These are phyloP conservation scores for Meteorus colon DNA, from an alignment of 2,888 invertebrate genomes.

Conservation along the genomic window DNA sequence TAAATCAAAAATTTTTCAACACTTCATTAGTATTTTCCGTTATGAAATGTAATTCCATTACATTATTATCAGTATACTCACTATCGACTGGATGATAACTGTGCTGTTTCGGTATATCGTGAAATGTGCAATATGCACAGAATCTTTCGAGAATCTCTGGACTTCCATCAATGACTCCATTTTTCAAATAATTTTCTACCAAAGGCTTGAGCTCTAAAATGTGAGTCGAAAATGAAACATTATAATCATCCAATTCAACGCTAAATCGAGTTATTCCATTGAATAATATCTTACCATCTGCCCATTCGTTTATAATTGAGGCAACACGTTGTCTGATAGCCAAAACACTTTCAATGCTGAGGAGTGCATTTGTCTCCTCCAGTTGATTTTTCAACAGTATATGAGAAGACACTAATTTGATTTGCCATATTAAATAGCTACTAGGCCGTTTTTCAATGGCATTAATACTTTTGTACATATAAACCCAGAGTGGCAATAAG, in stretches of 20 bases:
- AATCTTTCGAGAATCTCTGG: conserved; percentile 73
- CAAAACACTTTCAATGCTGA: conserved; percentile 78
- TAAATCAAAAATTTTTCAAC: conserved; percentile 47
- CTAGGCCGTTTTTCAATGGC: conserved; percentile 75
- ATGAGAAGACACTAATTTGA: conserved; percentile 81
- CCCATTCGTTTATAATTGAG: conserved; percentile 76
- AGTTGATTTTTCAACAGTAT: conserved; percentile 72
- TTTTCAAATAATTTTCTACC: conserved; percentile 75
- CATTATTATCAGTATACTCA: conserved; percentile 51
- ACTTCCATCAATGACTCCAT: conserved; percentile 72
- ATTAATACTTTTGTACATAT: conserved; percentile 76
- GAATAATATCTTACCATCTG: conserved; percentile 67
- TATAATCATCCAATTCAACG: conserved; percentile 19
- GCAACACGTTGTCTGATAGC: conserved; percentile 78
- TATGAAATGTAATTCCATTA: conserved; percentile 2
- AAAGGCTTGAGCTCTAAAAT: conserved; percentile 71
- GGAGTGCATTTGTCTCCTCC: conserved; percentile 72
- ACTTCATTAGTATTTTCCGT: neutral
- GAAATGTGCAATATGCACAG: conserved; percentile 76
- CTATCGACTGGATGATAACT: conserved; percentile 61
- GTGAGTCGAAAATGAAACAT: conserved; percentile 27
- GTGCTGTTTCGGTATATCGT: conserved; percentile 76
- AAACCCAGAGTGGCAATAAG: conserved; percentile 83
- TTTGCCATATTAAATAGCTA: conserved; percentile 82
- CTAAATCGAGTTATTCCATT: conserved; percentile 8